Evolutionary conservation across 2,113 vertebrate species (phyloP).

Genomic region (Eclectus roratus): DNA sequence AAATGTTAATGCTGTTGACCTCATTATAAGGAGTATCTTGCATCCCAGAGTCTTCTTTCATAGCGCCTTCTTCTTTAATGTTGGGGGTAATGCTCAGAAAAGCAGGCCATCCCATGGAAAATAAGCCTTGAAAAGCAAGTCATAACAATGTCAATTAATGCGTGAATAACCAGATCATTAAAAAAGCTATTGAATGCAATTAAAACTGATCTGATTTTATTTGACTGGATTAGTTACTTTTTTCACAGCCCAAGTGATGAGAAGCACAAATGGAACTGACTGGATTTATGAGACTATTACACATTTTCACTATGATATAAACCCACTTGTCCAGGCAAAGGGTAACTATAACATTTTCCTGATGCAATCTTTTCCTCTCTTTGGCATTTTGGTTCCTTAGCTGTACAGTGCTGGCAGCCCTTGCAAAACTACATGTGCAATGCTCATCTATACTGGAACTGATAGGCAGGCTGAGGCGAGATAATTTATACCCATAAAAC

Average conservation of each 20-base stretch:
- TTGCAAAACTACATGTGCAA: neutral
- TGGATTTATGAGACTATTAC: neutral
- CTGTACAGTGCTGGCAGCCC: neutral
- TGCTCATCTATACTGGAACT: neutral
- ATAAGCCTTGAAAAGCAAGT: conserved; percentile 81
- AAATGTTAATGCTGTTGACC: conserved; percentile 69
- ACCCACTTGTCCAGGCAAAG: neutral
- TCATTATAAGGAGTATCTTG: conserved; percentile 97
- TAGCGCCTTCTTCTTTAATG: conserved; percentile 96
- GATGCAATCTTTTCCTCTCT: neutral
- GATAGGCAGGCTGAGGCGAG: neutral
- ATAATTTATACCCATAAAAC: fast-evolving
- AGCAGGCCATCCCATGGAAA: conserved; percentile 97
- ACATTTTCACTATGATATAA: neutral
- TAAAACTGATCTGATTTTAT: neutral
- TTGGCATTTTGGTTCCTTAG: neutral
- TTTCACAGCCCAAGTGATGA: neutral
- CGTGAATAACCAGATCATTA: neutral
- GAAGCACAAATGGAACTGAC: neutral
- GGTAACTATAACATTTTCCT: neutral
- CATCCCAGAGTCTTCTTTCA: conserved; percentile 97
- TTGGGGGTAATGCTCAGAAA: conserved; percentile 96
- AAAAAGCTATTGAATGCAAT: neutral
- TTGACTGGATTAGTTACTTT: neutral
- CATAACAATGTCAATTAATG: neutral